Percentiles rank a stretch among this genome's conserved stretches.
Conservation (phyloP, 1,140 invertebrate genomes). For the Hyphantria cunea region DNA sequence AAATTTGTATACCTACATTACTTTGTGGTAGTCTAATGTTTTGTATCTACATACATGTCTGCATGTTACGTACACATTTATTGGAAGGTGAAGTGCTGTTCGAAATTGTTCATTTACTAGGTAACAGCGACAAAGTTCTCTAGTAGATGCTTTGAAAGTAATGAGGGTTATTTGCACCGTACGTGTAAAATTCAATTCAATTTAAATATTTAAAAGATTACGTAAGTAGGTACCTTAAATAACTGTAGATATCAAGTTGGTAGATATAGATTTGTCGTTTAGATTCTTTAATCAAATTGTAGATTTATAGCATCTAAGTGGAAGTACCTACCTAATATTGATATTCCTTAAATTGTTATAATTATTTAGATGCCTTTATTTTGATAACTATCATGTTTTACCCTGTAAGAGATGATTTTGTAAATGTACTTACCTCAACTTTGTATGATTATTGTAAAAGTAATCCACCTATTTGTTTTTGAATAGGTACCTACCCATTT, state of each 20-base stretch:
- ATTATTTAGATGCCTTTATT: slow-evolving; percentile 75
- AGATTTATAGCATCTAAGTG: slow-evolving; percentile 57
- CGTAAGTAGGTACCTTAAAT: slow-evolving; percentile 43
- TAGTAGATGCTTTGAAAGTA: no score
- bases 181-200: slow-evolving; percentile 37
- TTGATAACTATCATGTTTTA: slow-evolving; percentile 70
- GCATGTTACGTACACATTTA: no score
- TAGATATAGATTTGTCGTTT: slow-evolving; percentile 63
- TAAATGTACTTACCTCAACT: slow-evolving; percentile 41
- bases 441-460: slow-evolving; percentile 37
- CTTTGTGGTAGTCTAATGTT: no score
- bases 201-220: slow-evolving; percentile 37
- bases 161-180: no score
- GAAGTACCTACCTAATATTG: slow-evolving; percentile 27
- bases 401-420: slow-evolving; percentile 53
- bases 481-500: slow-evolving; percentile 40
- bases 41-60: no score
- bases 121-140: no score
- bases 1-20: no score
- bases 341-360: slow-evolving; percentile 51
- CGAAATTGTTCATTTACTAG: no score
- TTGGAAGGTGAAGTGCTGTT: no score
- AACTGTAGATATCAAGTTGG: slow-evolving; percentile 47
- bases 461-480: slow-evolving; percentile 40
- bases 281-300: slow-evolving; percentile 66